Percentiles rank a stretch among this genome's conserved stretches.
Evolutionary conservation across 2,888 invertebrate genomes (phyloP).

Genomic region (Amorpha juglandis): DNA sequence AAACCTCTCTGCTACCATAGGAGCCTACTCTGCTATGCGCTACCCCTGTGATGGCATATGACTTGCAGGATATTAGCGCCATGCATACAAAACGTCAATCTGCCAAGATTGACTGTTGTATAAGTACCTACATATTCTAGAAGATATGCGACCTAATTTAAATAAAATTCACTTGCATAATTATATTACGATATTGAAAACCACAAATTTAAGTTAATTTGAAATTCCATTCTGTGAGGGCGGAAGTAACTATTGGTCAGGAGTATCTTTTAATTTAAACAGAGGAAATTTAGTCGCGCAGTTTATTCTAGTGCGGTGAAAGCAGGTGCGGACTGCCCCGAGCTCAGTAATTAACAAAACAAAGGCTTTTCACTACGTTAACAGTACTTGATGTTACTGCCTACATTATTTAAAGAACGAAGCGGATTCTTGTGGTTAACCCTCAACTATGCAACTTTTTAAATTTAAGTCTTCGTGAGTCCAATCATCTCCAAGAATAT

Average conservation of each 20-base stretch:
- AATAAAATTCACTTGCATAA: slow-evolving; percentile 38
- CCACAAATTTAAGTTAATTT: slow-evolving; percentile 52
- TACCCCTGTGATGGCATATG: background rate
- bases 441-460: slow-evolving; percentile 25
- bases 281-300: slow-evolving; percentile 66
- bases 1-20: too few relatives aligned
- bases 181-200: slow-evolving; percentile 35
- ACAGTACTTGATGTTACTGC: slow-evolving; percentile 67
- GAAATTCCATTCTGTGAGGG: slow-evolving; percentile 46
- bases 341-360: slow-evolving; percentile 76
- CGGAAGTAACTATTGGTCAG: slow-evolving; percentile 62
- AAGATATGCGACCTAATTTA: background rate
- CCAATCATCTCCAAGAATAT: slow-evolving; percentile 5
- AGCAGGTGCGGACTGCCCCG: slow-evolving; percentile 68
- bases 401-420: slow-evolving; percentile 64
- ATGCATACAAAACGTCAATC: background rate
- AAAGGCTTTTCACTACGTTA: slow-evolving; percentile 71
- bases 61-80: background rate
- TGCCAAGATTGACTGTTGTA: too few relatives aligned
- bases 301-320: slow-evolving; percentile 70
- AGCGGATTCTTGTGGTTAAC: slow-evolving; percentile 53
- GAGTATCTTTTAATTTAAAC: slow-evolving; percentile 70
- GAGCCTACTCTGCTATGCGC: too few relatives aligned
- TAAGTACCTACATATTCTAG: too few relatives aligned
- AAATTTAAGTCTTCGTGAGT: background rate